These are phyloP conservation scores for Glomeris maerens DNA, from an alignment of 1,140 invertebrate species.

Conservation along the genomic window DNA sequence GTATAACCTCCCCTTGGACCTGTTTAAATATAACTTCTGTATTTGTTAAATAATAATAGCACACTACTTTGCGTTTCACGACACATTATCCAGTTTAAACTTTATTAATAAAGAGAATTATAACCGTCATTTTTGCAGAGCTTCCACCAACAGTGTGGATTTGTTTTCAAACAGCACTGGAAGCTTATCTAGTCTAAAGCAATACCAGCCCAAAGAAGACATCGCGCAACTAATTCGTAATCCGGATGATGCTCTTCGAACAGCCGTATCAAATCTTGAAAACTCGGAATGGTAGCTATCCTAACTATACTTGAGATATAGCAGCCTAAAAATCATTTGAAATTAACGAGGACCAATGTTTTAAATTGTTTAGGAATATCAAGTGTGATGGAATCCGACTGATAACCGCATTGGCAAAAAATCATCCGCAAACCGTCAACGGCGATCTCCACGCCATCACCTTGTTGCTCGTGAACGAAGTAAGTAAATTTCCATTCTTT, in stretches of 20 bases:
- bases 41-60: too few species aligned
- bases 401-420: slow-evolving; percentile 51
- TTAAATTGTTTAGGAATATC: slow-evolving; percentile 46
- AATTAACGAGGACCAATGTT: background rate
- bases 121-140: too few species aligned
- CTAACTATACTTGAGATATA: too few species aligned
- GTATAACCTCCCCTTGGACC: too few species aligned
- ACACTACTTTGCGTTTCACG: too few species aligned
- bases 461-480: slow-evolving; percentile 54
- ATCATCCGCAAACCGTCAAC: slow-evolving; percentile 49
- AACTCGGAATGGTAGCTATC: slow-evolving; percentile 13
- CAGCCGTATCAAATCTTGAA: slow-evolving; percentile 11
- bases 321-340: slow-evolving; percentile 1
- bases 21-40: too few species aligned
- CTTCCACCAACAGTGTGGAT: too few species aligned
- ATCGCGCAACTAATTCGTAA: slow-evolving; percentile 12
- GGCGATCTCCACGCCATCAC: slow-evolving; percentile 46
- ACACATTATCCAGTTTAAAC: too few species aligned
- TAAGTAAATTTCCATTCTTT: slow-evolving; percentile 33
- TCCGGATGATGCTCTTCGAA: slow-evolving; percentile 16
- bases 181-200: slow-evolving; percentile 4
- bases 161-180: too few species aligned
- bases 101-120: too few species aligned
- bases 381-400: slow-evolving; percentile 61
- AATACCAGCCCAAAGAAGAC: too few species aligned